Percentiles rank a stretch among this genome's conserved stretches.
These are phyloP conservation scores for Caenorhabditis auriculariae DNA, from an alignment of 2,888 invertebrate genomes.

Conservation along the genomic window DNA sequence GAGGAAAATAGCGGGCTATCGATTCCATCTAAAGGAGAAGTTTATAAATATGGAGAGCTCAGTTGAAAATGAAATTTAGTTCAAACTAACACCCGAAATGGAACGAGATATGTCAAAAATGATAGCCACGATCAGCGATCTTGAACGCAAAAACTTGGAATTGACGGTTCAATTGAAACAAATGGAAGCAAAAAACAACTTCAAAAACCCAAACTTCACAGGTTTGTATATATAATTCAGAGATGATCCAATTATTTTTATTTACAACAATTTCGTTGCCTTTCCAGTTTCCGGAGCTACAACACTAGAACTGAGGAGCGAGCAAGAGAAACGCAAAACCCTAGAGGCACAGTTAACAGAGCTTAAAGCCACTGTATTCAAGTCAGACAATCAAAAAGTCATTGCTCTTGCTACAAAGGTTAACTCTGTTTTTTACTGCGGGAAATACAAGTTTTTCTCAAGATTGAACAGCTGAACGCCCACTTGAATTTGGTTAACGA, in stretches of 20 bases:
- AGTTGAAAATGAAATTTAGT: conserved; percentile 9
- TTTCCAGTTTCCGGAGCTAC: conserved; percentile 28
- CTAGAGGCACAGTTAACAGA: conserved; percentile 43
- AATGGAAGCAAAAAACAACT: conserved; percentile 22
- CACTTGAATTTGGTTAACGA: conserved; percentile 59
- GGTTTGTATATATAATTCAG: not conserved
- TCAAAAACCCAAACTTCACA: not conserved
- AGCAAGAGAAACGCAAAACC: conserved; percentile 42
- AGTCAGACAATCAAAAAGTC: conserved; percentile 61
- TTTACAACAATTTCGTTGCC: too few relatives aligned
- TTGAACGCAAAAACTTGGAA: conserved; percentile 47
- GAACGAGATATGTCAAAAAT: conserved; percentile 54
- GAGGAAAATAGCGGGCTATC: conserved; percentile 68
- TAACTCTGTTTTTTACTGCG: not conserved
- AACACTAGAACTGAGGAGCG: conserved; percentile 36
- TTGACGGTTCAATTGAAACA: conserved; percentile 34
- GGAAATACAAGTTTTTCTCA: not conserved
- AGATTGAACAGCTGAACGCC: conserved; percentile 56
- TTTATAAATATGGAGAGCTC: not conserved
- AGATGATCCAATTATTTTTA: too few relatives aligned
- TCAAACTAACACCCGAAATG: conserved; percentile 52
- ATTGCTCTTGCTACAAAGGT: conserved; percentile 61
- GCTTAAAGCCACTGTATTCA: conserved; percentile 49
- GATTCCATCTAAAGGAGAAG: conserved; percentile 72
- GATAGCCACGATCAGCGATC: conserved; percentile 53